Evolutionary conservation across 1,140 invertebrate genomes (phyloP), one percentile per base, ranked within the genome.

Genomic region (Drosophila willistoni): DNA sequence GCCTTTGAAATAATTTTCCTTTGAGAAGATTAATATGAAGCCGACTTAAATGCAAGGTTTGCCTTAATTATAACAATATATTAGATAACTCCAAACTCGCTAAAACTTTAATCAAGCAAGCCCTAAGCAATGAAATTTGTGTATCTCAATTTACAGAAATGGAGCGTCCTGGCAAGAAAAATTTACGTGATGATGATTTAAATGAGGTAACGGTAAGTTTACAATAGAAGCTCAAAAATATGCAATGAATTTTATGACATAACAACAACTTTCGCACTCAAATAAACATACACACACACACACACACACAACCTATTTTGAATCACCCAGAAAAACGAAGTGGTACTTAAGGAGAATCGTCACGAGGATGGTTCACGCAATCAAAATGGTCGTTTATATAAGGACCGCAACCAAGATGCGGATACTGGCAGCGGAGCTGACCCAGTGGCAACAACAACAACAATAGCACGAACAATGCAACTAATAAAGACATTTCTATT

Each of bases 351-450:
- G 64, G 90, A 91, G 51, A 90, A 75, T 64, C 90, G 90, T 9
- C 82, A 83, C 63, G 91, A 92, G 68, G 91, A 92, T 63, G 87
- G 91, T 39, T 72, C 83, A 57, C 81, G 91, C 64, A 92, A 92
- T 79, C 90, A 87, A 65, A 92, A 92, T 56, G 91, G 91, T 3
- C 89, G 91, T n/a, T 79, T 92, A 3, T 92, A 92, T 72, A 92
- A 92, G 72, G 91, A 92, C 22, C 81, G 82, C 14, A 77, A 69
- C 54, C 90, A 83, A 64, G 69, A 81, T 33, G 62, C 69, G 19
- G 77, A 77, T 17, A 54, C 76, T 22, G 75, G 51, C 51, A 89
- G 64, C 56, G 44, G 72, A 2, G 60, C 75, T 36, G 68, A n/a
- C 62, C n/a, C 44, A 29, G n/a, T 22, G 17, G 33, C 12, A 42